Evolutionary conservation across 2,888 invertebrate genomes (phyloP).

Genomic region (Volucella inflata): DNA sequence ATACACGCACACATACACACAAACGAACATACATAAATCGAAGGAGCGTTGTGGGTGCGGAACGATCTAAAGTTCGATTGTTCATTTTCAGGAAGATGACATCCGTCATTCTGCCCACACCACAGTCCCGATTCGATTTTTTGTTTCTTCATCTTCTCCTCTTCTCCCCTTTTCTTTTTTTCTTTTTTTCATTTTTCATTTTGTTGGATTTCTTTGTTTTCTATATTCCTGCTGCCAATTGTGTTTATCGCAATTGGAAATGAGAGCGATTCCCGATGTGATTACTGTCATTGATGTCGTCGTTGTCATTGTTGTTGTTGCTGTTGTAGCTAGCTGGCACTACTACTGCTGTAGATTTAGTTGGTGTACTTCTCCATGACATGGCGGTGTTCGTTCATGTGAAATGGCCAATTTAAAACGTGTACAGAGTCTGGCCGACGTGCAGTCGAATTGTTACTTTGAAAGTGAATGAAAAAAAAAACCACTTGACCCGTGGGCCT

Average conservation of each 20-base stretch:
- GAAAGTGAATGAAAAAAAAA: constrained; percentile 42
- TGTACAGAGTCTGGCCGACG: constrained; percentile 33
- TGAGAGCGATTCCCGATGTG: constrained; percentile 72
- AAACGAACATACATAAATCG: no score
- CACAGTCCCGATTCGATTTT: constrained; percentile 44
- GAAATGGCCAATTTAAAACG: constrained; percentile 72
- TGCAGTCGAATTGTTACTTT: constrained; percentile 65
- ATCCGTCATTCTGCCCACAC: constrained; percentile 65
- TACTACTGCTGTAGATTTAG: constrained; percentile 42
- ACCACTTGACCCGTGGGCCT: constrained; percentile 55
- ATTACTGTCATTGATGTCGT: constrained; percentile 74
- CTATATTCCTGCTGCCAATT: constrained; percentile 57
- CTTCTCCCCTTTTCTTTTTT: background rate
- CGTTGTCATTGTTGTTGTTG: constrained; percentile 49
- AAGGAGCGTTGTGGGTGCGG: constrained; percentile 34
- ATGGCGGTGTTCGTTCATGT: constrained; percentile 63
- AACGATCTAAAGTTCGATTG: constrained; percentile 71
- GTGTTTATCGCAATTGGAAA: constrained; percentile 71
- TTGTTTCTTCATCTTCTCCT: background rate
- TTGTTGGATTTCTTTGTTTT: background rate
- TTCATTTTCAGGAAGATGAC: constrained; percentile 70
- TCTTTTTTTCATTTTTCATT: background rate
- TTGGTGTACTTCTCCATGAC: constrained; percentile 20
- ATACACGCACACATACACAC: background rate
- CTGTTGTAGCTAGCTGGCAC: constrained; percentile 16